Conservation (phyloP, 2,797 vertebrate genomes). For the Sandelia bainsii region DNA sequence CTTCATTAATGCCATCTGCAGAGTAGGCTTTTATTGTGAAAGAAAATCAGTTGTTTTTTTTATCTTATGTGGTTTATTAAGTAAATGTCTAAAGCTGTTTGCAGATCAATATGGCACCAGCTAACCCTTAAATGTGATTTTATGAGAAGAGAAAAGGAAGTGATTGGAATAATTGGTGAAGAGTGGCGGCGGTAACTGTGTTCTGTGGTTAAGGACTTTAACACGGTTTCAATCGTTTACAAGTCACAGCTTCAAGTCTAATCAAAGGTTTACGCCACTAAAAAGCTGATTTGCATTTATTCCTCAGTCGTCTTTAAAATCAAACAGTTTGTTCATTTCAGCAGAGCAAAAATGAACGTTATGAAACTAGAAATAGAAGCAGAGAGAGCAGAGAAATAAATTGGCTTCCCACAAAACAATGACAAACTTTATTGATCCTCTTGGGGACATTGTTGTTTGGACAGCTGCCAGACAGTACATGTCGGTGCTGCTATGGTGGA, state of each 20-base stretch:
- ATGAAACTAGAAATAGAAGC: background rate
- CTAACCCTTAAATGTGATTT: conserved; percentile 27
- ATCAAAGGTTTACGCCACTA: conserved; percentile 15
- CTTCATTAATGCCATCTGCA: background rate
- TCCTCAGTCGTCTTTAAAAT: background rate
- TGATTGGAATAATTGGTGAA: conserved; percentile 6
- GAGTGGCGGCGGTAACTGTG: background rate
- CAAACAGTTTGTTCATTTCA: background rate
- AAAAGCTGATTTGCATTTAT: background rate
- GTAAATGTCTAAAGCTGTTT: conserved; percentile 1
- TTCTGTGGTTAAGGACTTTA: conserved; percentile 17
- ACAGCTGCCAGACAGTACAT: no score
- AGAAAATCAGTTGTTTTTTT: background rate
- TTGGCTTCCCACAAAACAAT: background rate
- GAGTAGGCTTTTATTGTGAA: conserved; percentile 11
- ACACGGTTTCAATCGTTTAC: conserved; percentile 17
- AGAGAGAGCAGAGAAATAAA: background rate
- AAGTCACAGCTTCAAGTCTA: conserved; percentile 10
- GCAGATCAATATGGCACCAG: conserved; percentile 24
- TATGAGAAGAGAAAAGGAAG: conserved; percentile 28
- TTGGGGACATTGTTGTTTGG: no score
- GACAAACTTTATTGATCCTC: no score
- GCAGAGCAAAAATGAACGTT: background rate
- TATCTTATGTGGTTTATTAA: background rate
- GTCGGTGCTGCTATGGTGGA: no score